These are phyloP conservation scores for Stegostoma tigrinum DNA, from an alignment of 2,113 vertebrate species.

Conservation along the genomic window DNA sequence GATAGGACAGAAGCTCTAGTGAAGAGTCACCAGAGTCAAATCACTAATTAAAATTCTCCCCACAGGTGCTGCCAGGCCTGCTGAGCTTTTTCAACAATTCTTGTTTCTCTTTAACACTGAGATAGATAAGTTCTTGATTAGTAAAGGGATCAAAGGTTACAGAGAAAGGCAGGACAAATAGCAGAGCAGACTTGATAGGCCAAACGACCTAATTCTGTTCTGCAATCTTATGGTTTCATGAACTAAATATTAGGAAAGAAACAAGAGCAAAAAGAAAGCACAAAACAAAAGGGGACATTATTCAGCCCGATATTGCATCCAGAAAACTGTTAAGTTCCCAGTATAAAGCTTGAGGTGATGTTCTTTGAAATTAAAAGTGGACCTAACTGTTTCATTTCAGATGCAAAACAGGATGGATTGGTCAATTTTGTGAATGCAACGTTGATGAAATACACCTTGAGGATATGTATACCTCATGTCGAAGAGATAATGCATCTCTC, in stretches of 20 bases:
- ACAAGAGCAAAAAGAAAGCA: neutral
- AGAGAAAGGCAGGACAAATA: no score
- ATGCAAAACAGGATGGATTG: slow-evolving; percentile 35
- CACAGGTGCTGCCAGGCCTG: no score
- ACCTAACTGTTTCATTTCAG: slow-evolving; percentile 15
- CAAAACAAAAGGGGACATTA: neutral
- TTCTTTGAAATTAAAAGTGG: neutral
- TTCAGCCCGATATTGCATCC: neutral
- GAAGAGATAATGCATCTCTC: slow-evolving; percentile 35
- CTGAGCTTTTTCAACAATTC: no score
- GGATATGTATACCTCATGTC: slow-evolving; percentile 1
- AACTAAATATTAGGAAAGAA: neutral
- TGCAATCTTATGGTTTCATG: no score
- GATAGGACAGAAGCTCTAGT: no score
- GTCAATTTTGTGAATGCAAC: slow-evolving; percentile 40
- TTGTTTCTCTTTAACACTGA: no score
- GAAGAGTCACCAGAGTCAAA: no score
- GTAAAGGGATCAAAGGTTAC: no score
- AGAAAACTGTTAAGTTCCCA: neutral
- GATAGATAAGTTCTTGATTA: no score
- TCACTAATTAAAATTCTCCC: no score
- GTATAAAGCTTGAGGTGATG: neutral
- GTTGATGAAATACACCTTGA: neutral
- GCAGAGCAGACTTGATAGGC: no score
- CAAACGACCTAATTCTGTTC: no score